Percentiles rank a stretch among this genome's conserved stretches.
Conservation (phyloP, 2,797 vertebrate genomes). For the Forpus xanthops region DNA sequence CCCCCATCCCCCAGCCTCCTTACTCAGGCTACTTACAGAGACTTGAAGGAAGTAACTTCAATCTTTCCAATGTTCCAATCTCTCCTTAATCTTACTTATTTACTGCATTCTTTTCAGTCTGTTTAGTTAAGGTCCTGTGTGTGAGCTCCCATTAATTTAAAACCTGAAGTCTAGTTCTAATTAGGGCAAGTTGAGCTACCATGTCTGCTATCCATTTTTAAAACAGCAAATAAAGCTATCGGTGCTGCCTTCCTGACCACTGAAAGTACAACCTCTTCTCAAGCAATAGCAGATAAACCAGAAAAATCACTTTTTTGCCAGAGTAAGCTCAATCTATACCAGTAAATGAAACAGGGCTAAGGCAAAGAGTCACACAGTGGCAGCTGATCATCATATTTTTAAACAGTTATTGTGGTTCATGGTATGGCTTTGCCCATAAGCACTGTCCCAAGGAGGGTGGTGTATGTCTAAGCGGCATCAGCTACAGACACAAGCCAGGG, state of each 20-base stretch:
- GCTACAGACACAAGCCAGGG: neutral
- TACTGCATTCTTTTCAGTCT: neutral
- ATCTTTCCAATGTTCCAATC: neutral
- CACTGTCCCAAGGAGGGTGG: neutral
- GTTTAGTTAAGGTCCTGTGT: neutral
- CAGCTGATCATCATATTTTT: neutral
- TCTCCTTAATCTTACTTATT: neutral
- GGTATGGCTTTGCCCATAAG: neutral
- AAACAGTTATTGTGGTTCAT: neutral
- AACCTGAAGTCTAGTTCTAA: neutral
- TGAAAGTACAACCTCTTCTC: neutral
- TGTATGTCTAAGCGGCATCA: neutral
- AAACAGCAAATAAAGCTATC: neutral
- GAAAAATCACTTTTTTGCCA: neutral
- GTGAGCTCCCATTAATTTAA: neutral
- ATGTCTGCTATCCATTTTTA: neutral
- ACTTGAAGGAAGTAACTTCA: neutral
- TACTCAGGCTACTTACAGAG: neutral
- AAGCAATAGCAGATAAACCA: neutral
- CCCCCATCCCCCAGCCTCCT: neutral
- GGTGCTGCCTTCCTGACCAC: neutral
- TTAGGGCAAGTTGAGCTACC: neutral
- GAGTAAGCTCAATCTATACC: neutral
- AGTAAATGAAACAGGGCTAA: neutral
- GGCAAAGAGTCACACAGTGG: rapidly evolving